phyloP scores from a whole-genome alignment of 2,113 vertebrate species.

The Mus musculus region GRCm39 chr7:51395001-51395500 shows the following conservation, averaged over 20 bases:
- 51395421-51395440: background rate
- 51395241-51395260: background rate
- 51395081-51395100: background rate
- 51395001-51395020: background rate
- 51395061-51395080: background rate
- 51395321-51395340: background rate
- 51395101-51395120: background rate
- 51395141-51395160: background rate
- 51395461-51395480: background rate
- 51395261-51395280: background rate
- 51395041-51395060: background rate
- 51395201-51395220: background rate
- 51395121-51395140: background rate
- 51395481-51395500: background rate
- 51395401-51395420: background rate
- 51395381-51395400: background rate
- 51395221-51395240: background rate
- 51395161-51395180: background rate
- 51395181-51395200: background rate
- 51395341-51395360: background rate
- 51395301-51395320: background rate
- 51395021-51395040: background rate
- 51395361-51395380: background rate
- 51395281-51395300: too few relatives aligned
- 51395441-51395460: background rate